Evolutionary conservation across 2,113 vertebrate genomes (phyloP).

Genomic region (Eulemur macaco): DNA sequence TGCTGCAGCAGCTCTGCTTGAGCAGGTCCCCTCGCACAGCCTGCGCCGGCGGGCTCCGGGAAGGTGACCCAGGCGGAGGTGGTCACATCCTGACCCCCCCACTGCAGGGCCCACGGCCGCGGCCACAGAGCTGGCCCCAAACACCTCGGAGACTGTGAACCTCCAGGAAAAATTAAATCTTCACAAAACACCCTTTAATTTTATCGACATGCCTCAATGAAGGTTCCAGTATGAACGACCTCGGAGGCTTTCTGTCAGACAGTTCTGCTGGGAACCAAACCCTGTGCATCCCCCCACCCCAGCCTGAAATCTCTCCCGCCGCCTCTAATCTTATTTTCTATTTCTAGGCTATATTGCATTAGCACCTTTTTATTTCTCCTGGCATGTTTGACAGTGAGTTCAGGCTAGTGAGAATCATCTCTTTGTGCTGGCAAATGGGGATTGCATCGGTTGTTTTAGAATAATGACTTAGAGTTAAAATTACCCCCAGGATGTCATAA

Average conservation of each 20-base stretch:
- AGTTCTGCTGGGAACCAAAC: slow-evolving; percentile 69
- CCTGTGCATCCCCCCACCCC: not conserved
- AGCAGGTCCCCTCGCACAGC: not conserved
- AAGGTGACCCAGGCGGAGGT: not conserved
- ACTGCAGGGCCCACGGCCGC: not conserved
- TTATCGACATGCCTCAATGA: slow-evolving; percentile 60
- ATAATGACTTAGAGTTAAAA: slow-evolving; percentile 78
- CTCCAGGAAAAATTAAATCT: slow-evolving; percentile 68
- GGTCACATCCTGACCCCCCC: not conserved
- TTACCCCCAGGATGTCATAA: slow-evolving; percentile 70
- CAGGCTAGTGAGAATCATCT: slow-evolving; percentile 72
- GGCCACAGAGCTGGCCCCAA: not conserved
- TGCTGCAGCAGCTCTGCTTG: not conserved
- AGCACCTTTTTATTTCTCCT: slow-evolving; percentile 78
- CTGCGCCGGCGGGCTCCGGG: not conserved
- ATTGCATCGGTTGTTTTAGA: slow-evolving; percentile 71
- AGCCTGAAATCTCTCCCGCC: slow-evolving; percentile 54
- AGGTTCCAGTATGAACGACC: slow-evolving; percentile 66
- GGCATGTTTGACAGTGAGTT: slow-evolving; percentile 73
- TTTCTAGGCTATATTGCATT: slow-evolving; percentile 71
- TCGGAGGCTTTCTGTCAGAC: slow-evolving; percentile 66
- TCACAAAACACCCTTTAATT: slow-evolving; percentile 55
- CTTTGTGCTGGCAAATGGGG: slow-evolving; percentile 72
- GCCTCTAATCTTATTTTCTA: slow-evolving; percentile 76
- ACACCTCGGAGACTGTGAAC: slow-evolving; percentile 60